Evolutionary conservation across 2,113 vertebrate species (phyloP), one percentile per base, ranked within the genome.

Genomic region (Emydocephalus ijimae): DNA sequence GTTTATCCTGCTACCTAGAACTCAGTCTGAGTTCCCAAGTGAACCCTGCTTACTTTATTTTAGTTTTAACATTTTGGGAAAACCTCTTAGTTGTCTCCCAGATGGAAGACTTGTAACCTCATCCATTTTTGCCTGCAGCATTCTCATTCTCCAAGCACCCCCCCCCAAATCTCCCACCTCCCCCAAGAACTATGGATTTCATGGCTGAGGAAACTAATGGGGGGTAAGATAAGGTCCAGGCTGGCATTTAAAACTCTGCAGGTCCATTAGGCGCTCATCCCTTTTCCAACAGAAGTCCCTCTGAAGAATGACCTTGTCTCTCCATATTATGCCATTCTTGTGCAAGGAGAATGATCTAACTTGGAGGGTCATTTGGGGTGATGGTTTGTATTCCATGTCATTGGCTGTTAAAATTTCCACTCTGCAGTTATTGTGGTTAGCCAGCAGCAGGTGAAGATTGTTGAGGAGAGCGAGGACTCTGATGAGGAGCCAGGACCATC

Each of bases 171-270:
- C 29, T 89, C 10, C 64, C 50, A 6, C 85, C 55, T 87, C 2
- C 34, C n/a, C 54, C 29, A 52, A 91, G 54, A 55, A 8, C 64
- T 89, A n/a, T 89, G 93, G 89, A 89, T 93, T 93, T 91, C 93
- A 91, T 93, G 87, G 93, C 90, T 89, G 90, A 90, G 45, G 54
- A 93, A 91, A 43, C 92, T 88, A 93, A 93, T 85, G 61, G 52
- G 39, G 92, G 50, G 61, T 90, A 43, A 87, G 89, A 92, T 56
- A 86, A 88, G 3, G 90, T 93, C 81, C 5, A 89, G 29, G 64
- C 64, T 90, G 92, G 92, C 92, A 87, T 93, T 93, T 93, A 90
- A 93, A 90, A 90, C 89, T 90, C 56, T 90, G 92, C 89, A 86
- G 92, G 81, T 93, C 92, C 92, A 93, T 93, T 93, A 93, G 81